A percentile compares a stretch with the other conserved stretches of the same genome.
These are phyloP conservation scores for Scytalopus superciliaris DNA, from an alignment of 2,113 vertebrate species.

Conservation along the genomic window DNA sequence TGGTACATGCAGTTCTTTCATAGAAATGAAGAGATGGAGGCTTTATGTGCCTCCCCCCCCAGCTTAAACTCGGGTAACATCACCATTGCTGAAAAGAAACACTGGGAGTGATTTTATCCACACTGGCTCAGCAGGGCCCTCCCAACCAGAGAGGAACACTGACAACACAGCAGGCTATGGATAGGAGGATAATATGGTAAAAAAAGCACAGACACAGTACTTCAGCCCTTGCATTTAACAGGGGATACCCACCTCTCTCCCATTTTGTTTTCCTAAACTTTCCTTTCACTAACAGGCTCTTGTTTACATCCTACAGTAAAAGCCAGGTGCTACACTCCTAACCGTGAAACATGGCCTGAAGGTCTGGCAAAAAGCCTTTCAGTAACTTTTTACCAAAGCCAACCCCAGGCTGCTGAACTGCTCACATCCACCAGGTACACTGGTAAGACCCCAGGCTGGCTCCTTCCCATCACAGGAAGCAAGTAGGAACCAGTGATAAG, in stretches of 20 bases:
- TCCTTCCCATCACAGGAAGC: background rate
- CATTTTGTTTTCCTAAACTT: background rate
- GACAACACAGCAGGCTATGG: background rate
- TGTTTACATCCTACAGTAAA: background rate
- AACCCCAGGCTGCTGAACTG: background rate
- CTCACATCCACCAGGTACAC: background rate
- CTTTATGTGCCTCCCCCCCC: background rate
- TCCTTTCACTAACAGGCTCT: background rate
- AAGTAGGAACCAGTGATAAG: background rate
- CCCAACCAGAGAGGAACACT: rapidly evolving
- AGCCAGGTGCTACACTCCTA: background rate
- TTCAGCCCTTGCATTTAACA: background rate
- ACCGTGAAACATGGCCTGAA: background rate
- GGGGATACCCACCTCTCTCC: background rate
- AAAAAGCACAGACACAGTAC: background rate
- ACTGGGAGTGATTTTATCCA: background rate
- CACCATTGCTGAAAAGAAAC: background rate
- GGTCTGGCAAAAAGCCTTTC: background rate
- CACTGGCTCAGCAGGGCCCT: background rate
- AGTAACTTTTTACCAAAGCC: background rate
- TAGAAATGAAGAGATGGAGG: background rate
- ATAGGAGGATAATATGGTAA: background rate
- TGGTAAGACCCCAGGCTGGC: background rate
- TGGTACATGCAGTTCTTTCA: background rate
- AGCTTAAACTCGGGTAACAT: background rate